phyloP scores from a whole-genome alignment of 2,113 vertebrate genomes.

The Tragelaphus strepsiceros region DNA sequence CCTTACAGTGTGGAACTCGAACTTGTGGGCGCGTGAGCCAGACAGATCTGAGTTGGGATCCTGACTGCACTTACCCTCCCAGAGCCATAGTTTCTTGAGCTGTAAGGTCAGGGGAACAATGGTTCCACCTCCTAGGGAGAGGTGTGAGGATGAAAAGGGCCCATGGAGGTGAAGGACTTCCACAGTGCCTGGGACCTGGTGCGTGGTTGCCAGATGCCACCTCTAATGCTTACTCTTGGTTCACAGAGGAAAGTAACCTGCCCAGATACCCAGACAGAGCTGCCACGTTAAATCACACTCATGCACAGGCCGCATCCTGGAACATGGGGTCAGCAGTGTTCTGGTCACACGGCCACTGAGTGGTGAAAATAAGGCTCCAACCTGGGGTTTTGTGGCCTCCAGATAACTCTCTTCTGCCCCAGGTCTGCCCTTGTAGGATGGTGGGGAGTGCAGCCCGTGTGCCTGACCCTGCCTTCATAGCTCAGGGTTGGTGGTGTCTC shows the following conservation, averaged over 20 bases:
- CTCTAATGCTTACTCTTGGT: background rate
- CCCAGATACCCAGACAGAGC: background rate
- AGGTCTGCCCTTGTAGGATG: background rate
- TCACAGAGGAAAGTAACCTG: background rate
- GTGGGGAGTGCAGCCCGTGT: background rate
- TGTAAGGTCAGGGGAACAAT: background rate
- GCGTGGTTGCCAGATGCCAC: too few species aligned
- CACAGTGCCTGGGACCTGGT: background rate
- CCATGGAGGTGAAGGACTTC: background rate
- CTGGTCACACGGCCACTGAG: background rate
- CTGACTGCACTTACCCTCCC: background rate
- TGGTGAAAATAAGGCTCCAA: background rate
- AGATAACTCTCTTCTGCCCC: background rate
- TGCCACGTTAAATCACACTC: fast-evolving
- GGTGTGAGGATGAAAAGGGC: background rate
- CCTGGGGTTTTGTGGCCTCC: background rate
- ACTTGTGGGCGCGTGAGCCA: background rate
- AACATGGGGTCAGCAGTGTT: background rate
- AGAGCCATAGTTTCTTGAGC: background rate
- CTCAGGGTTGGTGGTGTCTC: background rate
- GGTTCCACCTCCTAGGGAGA: too few species aligned
- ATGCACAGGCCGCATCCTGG: background rate
- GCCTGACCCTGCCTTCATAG: too few species aligned
- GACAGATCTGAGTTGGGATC: background rate
- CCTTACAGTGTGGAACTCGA: fast-evolving